A percentile compares a stretch with the other conserved stretches of the same genome.
Conservation (phyloP, 2,797 vertebrate species). For the Darevskia mixta region DNA sequence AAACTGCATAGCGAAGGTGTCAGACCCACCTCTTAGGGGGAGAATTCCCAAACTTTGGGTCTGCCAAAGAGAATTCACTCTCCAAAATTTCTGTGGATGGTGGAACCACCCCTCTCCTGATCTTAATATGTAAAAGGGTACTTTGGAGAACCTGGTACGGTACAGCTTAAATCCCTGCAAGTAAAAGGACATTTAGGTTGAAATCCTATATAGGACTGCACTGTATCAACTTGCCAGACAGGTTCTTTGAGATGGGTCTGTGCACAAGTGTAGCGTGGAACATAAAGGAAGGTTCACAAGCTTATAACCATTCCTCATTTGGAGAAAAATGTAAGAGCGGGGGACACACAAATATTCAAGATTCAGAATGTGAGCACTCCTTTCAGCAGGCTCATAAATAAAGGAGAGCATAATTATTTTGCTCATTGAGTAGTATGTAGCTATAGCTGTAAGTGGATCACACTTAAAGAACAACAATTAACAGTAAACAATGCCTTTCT, state of each 20-base stretch:
- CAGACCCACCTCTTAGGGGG: no score
- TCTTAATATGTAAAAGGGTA: neutral
- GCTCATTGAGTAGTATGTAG: neutral
- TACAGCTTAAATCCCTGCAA: neutral
- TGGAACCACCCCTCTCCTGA: no score
- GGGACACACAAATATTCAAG: neutral
- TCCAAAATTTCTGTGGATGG: no score
- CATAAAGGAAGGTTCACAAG: neutral
- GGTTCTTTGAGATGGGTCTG: neutral
- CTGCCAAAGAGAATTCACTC: no score
- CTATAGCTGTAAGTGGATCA: neutral
- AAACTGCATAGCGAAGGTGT: no score
- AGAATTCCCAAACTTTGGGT: no score
- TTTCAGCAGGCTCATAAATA: neutral
- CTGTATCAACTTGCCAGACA: neutral
- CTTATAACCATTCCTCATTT: neutral
- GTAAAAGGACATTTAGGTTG: neutral
- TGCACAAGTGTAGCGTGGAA: neutral
- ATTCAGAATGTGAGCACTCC: neutral
- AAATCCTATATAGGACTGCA: no score
- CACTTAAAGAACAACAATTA: conserved; percentile 7
- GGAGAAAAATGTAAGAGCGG: neutral
- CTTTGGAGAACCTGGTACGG: no score
- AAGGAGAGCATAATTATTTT: neutral
- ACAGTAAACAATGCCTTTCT: neutral